These are phyloP conservation scores for Parauchenoglanis punctatus DNA, from an alignment of 2,797 vertebrate genomes.

Conservation along the genomic window DNA sequence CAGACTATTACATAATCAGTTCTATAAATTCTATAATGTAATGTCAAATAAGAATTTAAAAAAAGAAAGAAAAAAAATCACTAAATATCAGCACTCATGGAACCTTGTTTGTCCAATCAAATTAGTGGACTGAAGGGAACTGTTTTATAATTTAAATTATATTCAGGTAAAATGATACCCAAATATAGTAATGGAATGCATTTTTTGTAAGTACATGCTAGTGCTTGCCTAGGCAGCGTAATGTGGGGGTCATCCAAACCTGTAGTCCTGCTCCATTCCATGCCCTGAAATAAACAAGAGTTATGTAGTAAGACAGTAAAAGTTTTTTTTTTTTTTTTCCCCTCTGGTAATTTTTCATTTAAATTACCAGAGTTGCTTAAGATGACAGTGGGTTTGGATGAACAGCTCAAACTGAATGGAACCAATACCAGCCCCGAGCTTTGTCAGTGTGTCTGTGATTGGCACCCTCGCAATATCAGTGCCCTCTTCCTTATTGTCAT, in stretches of 20 bases:
- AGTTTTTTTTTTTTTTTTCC: not conserved
- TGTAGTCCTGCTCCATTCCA: too few relatives aligned
- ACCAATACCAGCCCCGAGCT: not conserved
- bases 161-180: too few relatives aligned
- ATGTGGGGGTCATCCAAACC: too few relatives aligned
- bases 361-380: not conserved
- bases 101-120: too few relatives aligned
- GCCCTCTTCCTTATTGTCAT: not conserved
- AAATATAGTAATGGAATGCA: not conserved
- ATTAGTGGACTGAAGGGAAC: too few relatives aligned
- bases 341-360: not conserved
- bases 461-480: not conserved
- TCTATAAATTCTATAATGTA: not conserved
- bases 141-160: too few relatives aligned
- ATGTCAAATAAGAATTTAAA: too few relatives aligned
- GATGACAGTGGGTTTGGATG: not conserved
- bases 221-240: too few relatives aligned
- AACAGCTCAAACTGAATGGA: not conserved
- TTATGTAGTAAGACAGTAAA: not conserved
- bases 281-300: too few relatives aligned
- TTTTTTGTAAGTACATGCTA: not conserved
- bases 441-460: not conserved
- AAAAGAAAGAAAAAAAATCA: too few relatives aligned
- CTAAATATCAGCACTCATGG: too few relatives aligned
- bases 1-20: not conserved